Percentiles rank a stretch among this genome's conserved stretches.
phyloP scores from a whole-genome alignment of 2,797 vertebrate genomes.

The Sternarchorhynchus goeldii region DNA sequence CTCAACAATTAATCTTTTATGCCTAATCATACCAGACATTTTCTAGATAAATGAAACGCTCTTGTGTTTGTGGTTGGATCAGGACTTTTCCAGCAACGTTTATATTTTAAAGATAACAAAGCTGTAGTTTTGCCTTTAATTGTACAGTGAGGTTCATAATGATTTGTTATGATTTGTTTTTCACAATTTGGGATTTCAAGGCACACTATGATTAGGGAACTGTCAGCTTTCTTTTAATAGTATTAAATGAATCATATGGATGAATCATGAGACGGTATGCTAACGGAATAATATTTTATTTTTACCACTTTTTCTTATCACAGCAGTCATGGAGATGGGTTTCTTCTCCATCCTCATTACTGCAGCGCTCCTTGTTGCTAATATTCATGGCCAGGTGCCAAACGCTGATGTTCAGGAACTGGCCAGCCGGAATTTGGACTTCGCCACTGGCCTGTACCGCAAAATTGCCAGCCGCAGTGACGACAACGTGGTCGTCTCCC shows the following conservation, averaged over 20 bases:
- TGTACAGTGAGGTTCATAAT: no score
- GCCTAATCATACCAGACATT: no score
- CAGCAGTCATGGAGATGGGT: constrained; percentile 45
- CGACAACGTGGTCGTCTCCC: constrained; percentile 81
- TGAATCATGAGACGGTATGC: background rate
- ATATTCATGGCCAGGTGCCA: constrained; percentile 16
- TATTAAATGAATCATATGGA: background rate
- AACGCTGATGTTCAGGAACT: constrained; percentile 62
- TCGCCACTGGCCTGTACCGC: constrained; percentile 81
- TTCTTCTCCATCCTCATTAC: constrained; percentile 24
- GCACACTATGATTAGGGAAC: background rate
- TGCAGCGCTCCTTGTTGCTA: constrained; percentile 19
- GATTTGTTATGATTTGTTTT: no score
- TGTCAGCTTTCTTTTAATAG: background rate
- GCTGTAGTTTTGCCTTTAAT: no score
- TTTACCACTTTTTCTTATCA: background rate
- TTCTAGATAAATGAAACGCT: no score
- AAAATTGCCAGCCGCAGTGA: constrained; percentile 78
- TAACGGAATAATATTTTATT: background rate
- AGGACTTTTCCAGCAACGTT: no score
- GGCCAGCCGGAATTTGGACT: constrained; percentile 71
- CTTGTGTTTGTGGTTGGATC: no score
- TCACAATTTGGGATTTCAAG: no score
- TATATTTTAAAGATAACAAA: no score
- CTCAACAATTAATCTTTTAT: no score